Evolutionary conservation across 2,113 vertebrate species (phyloP).

Genomic region (Callochromis pleurospilus): DNA sequence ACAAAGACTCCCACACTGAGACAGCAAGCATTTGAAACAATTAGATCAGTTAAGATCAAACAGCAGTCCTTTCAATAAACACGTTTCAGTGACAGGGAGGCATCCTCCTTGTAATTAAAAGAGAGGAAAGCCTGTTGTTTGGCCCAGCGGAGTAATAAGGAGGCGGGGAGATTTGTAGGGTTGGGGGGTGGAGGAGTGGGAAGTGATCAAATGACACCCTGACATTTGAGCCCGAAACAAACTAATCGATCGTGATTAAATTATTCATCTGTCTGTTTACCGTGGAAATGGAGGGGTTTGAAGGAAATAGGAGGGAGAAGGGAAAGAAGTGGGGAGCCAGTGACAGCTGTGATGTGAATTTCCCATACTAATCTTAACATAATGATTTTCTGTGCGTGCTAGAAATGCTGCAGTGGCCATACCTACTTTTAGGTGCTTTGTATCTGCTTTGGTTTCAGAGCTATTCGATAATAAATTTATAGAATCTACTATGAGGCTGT

Average conservation of each 20-base stretch:
- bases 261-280: conserved; percentile 64
- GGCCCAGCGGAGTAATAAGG: conserved; percentile 9
- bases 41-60: conserved; percentile 21
- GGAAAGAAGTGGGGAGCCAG: neutral
- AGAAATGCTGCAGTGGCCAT: neutral
- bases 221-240: conserved; percentile 66
- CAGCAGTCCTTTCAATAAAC: conserved; percentile 5
- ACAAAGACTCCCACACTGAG: neutral
- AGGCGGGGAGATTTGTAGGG: neutral
- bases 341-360: neutral
- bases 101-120: conserved; percentile 17
- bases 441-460: neutral
- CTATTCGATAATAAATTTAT: neutral
- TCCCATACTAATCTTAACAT: neutral
- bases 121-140: conserved; percentile 18
- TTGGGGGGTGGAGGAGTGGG: neutral
- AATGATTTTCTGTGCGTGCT: neutral
- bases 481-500: neutral
- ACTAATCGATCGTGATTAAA: conserved; percentile 62
- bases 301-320: neutral
- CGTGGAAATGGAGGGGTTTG: conserved; percentile 22
- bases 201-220: conserved; percentile 58
- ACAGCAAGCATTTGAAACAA: neutral
- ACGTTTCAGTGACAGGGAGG: neutral
- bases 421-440: neutral